Evolutionary conservation across 2,888 invertebrate species (phyloP).

Genomic region (Chironomus riparius): DNA sequence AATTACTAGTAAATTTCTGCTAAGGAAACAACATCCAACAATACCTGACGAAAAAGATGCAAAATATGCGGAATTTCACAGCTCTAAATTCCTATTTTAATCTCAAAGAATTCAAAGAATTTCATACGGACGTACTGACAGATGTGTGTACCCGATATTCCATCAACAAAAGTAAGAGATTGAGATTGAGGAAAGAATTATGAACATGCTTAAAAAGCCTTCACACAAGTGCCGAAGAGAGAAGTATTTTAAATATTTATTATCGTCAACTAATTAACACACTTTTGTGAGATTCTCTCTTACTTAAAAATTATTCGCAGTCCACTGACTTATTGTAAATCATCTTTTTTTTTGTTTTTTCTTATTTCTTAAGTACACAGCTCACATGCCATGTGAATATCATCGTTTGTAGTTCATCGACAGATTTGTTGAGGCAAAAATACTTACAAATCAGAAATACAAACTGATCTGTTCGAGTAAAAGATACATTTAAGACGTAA

Average conservation of each 20-base stretch:
- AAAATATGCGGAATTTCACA: too few species aligned
- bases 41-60: too few species aligned
- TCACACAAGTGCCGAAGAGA: not conserved
- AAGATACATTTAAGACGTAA: too few species aligned
- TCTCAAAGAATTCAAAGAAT: not conserved
- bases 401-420: too few species aligned
- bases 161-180: not conserved
- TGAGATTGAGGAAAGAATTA: not conserved
- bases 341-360: not conserved
- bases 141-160: not conserved
- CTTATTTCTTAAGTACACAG: not conserved
- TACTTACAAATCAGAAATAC: too few species aligned
- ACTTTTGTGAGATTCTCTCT: not conserved
- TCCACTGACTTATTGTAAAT: not conserved
- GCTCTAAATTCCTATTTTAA: too few species aligned
- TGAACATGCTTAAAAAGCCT: not conserved
- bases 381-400: too few species aligned
- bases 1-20: too few species aligned
- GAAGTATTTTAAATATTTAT: not conserved
- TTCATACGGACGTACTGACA: too few species aligned
- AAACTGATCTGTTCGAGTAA: too few species aligned
- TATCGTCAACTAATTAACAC: conserved; percentile 3
- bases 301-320: not conserved
- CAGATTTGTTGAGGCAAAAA: too few species aligned
- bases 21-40: too few species aligned